Evolutionary conservation across 2,888 invertebrate species (phyloP), one percentile per base, ranked within the genome.

Genomic region (Rhodophaea formosa): DNA sequence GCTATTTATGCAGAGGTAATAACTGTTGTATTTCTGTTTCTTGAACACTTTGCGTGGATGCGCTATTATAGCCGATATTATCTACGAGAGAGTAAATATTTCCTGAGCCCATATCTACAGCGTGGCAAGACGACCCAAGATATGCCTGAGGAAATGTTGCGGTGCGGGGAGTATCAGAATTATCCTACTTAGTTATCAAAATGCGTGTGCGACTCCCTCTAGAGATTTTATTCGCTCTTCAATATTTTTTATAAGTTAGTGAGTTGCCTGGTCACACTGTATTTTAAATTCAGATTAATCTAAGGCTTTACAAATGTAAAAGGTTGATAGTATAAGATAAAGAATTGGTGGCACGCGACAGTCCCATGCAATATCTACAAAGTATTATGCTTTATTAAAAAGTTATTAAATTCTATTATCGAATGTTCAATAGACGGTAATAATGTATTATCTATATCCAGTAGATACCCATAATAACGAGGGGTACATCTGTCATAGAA

Each of bases 41-140:
- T 23, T 64, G 63, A 64, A 64, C 63, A 64, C 62, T 57, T 60
- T 59, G 15, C 44, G 52, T 54, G 56, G 53, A 59, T 56, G 56
- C 53, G 44, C 46, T 57, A 51, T 35, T 44, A 45, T 42, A 30
- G 45, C 14, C 44, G 3, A 30, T 53, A n/a, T n/a, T n/a, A 53
- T 23, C 10, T 16, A 23, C 14, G 17, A 42, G 42, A n/a, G n/a
- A 29, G 23, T 23, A 23, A 23, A 23, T 23, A n/a, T 23, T 29
- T 16, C 16, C 23, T 8, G 46, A 46, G 15, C 15, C 5, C 15
- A 15, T 44, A 15, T 15, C 23, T 23, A 23, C 23, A 23, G 23
- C 23, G 23, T 23, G 23, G 23, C 23, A 23, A 23, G 23, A 23
- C 23, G 23, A 23, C 23, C 5, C 23, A 3, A 5, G 23, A 3